Evolutionary conservation across 2,888 invertebrate species (phyloP).

Genomic region (Macroteleia sp.): DNA sequence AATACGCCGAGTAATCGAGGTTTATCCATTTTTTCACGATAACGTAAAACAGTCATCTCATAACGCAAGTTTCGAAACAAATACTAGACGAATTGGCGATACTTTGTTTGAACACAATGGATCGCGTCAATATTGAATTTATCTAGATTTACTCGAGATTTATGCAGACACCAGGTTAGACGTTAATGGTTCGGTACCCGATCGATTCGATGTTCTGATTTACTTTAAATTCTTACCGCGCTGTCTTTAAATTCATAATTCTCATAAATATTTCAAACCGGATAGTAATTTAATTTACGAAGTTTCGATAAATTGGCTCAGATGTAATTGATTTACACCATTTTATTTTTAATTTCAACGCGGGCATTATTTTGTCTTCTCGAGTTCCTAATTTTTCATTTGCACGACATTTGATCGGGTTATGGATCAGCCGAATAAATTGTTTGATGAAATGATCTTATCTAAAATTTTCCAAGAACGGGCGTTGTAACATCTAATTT

Average conservation of each 20-base stretch:
- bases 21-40: slow-evolving; percentile 5
- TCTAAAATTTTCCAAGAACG: not conserved
- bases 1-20: slow-evolving; percentile 17
- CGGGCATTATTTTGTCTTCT: too few relatives aligned
- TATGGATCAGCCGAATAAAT: too few relatives aligned
- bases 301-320: too few relatives aligned
- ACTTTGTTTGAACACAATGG: slow-evolving; percentile 5
- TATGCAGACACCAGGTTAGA: slow-evolving; percentile 14
- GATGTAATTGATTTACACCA: too few relatives aligned
- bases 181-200: slow-evolving; percentile 3
- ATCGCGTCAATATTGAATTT: slow-evolving; percentile 23
- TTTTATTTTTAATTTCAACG: too few relatives aligned
- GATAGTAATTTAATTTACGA: too few relatives aligned
- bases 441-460: not conserved
- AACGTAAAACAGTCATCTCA: slow-evolving; percentile 7
- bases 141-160: slow-evolving; percentile 23
- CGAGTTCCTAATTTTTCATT: too few relatives aligned
- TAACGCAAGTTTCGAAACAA: slow-evolving; percentile 2
- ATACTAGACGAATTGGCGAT: not conserved
- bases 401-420: too few relatives aligned
- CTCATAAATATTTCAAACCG: too few relatives aligned
- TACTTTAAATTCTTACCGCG: slow-evolving; percentile 19
- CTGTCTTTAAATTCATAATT: too few relatives aligned
- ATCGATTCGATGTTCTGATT: slow-evolving; percentile 18
- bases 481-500: not conserved